Conservation (phyloP, 2,797 vertebrate genomes). For the Stomatorhinus walkeri region DNA sequence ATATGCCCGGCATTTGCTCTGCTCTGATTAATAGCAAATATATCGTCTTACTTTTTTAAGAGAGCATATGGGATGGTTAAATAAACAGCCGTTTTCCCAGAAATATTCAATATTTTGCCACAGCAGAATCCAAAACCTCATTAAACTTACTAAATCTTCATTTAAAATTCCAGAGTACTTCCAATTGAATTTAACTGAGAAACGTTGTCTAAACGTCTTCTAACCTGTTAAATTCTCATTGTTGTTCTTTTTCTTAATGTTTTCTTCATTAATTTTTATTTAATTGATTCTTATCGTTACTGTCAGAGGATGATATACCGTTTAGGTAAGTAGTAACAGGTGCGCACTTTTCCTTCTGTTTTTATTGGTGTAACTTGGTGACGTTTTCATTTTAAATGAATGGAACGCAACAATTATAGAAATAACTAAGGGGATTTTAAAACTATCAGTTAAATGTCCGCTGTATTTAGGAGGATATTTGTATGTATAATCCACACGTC, state of each 20-base stretch:
- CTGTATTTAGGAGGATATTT: neutral
- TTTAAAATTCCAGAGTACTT: neutral
- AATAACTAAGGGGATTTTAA: neutral
- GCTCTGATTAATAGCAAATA: neutral
- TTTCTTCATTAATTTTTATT: neutral
- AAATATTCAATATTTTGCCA: neutral
- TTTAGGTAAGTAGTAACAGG: neutral
- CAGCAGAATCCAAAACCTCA: neutral
- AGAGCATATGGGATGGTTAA: neutral
- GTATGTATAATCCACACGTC: neutral
- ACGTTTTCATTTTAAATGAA: neutral
- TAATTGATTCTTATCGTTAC: neutral
- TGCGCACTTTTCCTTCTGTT: neutral
- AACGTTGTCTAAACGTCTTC: neutral
- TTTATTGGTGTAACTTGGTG: neutral
- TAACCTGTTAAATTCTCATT: neutral
- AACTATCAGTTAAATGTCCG: neutral
- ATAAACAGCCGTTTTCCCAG: neutral
- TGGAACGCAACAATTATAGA: neutral
- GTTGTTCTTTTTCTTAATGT: neutral
- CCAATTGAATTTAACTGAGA: neutral
- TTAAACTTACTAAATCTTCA: neutral
- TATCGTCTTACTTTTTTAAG: neutral
- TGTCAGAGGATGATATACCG: neutral
- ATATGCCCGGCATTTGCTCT: neutral